These are phyloP conservation scores for Pygmarrhopalites habei DNA, from an alignment of 1,140 invertebrate species.

Conservation along the genomic window DNA sequence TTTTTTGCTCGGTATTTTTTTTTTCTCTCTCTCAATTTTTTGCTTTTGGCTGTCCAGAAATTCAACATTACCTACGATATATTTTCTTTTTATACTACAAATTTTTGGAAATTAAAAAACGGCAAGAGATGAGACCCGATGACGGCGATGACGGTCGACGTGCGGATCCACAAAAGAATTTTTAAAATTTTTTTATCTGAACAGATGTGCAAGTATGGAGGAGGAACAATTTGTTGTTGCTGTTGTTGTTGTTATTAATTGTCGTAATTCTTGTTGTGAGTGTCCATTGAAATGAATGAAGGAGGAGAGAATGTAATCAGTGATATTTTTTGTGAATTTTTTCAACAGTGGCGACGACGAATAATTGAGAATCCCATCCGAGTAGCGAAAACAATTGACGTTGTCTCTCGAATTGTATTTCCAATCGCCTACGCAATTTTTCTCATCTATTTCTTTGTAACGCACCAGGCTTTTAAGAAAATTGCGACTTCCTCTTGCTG, in stretches of 20 bases:
- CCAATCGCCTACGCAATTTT: slow-evolving; percentile 84
- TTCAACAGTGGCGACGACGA: slow-evolving; percentile 61
- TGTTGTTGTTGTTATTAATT: not conserved
- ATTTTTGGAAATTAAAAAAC: too few relatives aligned
- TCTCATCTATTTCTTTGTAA: slow-evolving; percentile 87
- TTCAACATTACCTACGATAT: too few relatives aligned
- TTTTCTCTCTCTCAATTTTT: too few relatives aligned
- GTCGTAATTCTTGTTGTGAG: not conserved
- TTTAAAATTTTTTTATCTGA: too few relatives aligned
- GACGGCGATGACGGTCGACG: too few relatives aligned
- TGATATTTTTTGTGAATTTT: not conserved
- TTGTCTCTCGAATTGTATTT: slow-evolving; percentile 85
- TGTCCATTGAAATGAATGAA: not conserved
- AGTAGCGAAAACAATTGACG: slow-evolving; percentile 88
- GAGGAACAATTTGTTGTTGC: not conserved
- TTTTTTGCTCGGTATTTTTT: too few relatives aligned
- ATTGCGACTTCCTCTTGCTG: slow-evolving; percentile 8
- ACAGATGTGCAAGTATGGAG: slow-evolving; percentile 6
- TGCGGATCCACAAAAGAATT: too few relatives aligned
- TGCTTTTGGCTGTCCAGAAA: too few relatives aligned
- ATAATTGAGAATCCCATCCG: slow-evolving; percentile 82
- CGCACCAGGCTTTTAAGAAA: slow-evolving; percentile 60
- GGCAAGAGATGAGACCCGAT: too few relatives aligned
- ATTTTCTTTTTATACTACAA: too few relatives aligned
- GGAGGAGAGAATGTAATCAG: not conserved